phyloP scores from a whole-genome alignment of 2,113 vertebrate genomes.

The Trochalopteron elliotii region DNA sequence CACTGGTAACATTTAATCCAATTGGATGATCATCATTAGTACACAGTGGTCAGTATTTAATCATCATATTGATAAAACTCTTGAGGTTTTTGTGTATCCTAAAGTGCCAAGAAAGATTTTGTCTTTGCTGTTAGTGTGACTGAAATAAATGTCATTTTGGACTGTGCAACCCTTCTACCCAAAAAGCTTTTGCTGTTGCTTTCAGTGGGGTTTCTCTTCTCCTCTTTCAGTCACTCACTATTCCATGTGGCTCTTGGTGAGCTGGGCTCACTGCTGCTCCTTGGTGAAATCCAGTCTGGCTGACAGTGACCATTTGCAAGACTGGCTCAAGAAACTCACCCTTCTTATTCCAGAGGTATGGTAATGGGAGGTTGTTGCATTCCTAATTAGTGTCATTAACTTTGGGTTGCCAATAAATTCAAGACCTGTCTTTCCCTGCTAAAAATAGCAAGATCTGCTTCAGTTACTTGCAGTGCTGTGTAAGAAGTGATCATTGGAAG shows the following conservation, averaged over 20 bases:
- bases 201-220: background rate
- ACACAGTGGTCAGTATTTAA: background rate
- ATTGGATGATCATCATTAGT: background rate
- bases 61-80: background rate
- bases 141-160: background rate
- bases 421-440: background rate
- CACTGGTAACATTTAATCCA: background rate
- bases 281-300: constrained; percentile 95
- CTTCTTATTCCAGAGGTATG: constrained; percentile 96
- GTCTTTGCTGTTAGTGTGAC: background rate
- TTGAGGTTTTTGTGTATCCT: background rate
- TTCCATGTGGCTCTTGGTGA: constrained; percentile 99
- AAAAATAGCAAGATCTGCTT: background rate
- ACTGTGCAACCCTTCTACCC: background rate
- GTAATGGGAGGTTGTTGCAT: background rate
- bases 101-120: background rate
- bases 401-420: background rate
- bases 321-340: constrained; percentile 97
- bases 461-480: background rate
- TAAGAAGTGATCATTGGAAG: background rate
- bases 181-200: background rate
- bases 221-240: constrained; percentile 91
- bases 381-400: background rate
- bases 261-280: constrained; percentile 98
- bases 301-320: constrained; percentile 94